Evolutionary conservation across 2,113 vertebrate species (phyloP), one percentile per base, ranked within the genome.

Genomic region (Oenanthe melanoleuca): DNA sequence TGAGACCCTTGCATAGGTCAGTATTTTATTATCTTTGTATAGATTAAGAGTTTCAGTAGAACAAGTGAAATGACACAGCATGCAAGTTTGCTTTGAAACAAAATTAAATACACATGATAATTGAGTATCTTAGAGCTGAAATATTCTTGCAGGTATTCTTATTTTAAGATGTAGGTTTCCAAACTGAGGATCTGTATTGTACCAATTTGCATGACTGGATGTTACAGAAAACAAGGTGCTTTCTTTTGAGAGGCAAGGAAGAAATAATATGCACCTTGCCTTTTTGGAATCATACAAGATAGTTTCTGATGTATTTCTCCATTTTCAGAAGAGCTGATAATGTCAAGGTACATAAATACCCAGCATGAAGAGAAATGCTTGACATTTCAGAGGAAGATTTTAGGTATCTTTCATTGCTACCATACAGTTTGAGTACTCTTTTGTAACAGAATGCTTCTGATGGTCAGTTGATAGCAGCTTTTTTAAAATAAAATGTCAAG

Each of bases 301-400:
- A 38, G 26, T 55, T 91, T 61, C 44, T 75, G 53, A 67, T 72
- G 29, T 63, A 67, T 75, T 94, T 94, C 57, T 84, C 47, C 33
- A 55, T 85, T 90, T 90, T 64, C 61, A 69, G 79, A 88, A 82
- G 74, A 85, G 29, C 70, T 79, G 79, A 47, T 93, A 93, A 80
- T 77, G 77, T 80, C 56, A 84, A 73, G 49, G 56, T 78, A 66
- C 71, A 55, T 75, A 77, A 85, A 91, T 86, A 61, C 34, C 21
- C 42, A 82, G 18, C 50, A 23, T 80, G 73, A 84, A 69, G 75
- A 66, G 63, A 84, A 85, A 67, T 85, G 37, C 38, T 60, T 95
- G 84, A 60, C 40, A 65, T 82, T 88, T 92, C 47, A 80, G 40
- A 45, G 63, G 47, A 81, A 34, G 73, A 78, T 71, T 83, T 80